Percentiles rank a stretch among this genome's conserved stretches.
These are phyloP conservation scores for Rhagophthalmus giganteus DNA, from an alignment of 2,888 invertebrate species.

Conservation along the genomic window DNA sequence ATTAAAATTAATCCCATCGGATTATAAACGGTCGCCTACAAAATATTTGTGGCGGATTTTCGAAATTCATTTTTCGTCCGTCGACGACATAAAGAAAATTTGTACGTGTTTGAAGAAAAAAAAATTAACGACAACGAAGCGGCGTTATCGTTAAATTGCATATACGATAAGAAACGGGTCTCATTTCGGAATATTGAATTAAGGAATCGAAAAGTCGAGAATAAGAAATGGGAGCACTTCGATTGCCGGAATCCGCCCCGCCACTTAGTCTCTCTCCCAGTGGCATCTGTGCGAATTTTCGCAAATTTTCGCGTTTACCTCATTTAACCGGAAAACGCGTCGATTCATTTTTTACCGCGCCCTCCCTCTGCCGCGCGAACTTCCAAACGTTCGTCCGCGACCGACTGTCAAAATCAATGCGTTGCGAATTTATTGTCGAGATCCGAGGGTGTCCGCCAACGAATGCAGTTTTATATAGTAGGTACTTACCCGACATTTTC, in stretches of 20 bases:
- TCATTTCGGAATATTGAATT: slow-evolving; percentile 25
- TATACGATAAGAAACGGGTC: slow-evolving; percentile 23
- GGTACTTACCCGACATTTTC: too few relatives aligned
- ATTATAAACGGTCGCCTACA: too few relatives aligned
- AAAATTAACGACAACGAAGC: slow-evolving; percentile 1
- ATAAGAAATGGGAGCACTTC: slow-evolving; percentile 27
- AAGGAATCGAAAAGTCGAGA: slow-evolving; percentile 23
- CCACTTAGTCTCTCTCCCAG: slow-evolving; percentile 27
- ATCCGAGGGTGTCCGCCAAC: too few relatives aligned
- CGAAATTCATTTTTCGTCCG: too few relatives aligned
- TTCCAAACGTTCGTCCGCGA: slow-evolving; percentile 13
- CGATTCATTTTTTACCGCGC: slow-evolving; percentile 37
- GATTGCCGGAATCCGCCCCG: slow-evolving; percentile 24
- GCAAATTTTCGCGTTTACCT: slow-evolving; percentile 43
- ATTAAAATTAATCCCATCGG: too few relatives aligned
- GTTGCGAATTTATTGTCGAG: background rate
- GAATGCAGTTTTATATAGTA: too few relatives aligned
- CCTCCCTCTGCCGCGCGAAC: slow-evolving; percentile 12
- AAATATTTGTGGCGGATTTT: too few relatives aligned
- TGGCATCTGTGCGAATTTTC: slow-evolving; percentile 38
- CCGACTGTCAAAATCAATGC: slow-evolving; percentile 22
- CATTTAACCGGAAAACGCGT: slow-evolving; percentile 38
- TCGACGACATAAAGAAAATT: too few relatives aligned
- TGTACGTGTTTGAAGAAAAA: background rate
- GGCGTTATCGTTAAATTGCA: slow-evolving; percentile 11